Conservation (phyloP, 2,113 vertebrate species). For the Strix uralensis region DNA sequence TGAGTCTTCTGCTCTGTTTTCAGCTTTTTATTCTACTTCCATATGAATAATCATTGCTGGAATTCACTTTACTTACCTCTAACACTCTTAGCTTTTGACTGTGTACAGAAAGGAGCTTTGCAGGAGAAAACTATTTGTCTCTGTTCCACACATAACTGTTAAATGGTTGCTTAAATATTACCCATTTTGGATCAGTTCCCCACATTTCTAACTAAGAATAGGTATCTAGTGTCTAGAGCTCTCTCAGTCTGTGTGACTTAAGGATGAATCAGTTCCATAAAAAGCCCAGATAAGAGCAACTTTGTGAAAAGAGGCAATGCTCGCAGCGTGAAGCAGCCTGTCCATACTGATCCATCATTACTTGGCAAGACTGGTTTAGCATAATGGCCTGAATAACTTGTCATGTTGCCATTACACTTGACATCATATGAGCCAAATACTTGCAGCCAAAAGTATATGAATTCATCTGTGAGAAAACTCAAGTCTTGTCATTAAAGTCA, state of each 20-base stretch:
- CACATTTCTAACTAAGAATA: background rate
- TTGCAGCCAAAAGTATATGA: background rate
- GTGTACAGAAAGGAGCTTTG: background rate
- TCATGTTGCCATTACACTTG: background rate
- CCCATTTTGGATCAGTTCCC: background rate
- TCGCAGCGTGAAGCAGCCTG: background rate
- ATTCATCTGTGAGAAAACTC: background rate
- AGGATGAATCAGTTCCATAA: background rate
- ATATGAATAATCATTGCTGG: background rate
- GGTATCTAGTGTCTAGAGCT: background rate
- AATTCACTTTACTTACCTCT: background rate
- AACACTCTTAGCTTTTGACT: background rate
- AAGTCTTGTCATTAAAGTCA: background rate
- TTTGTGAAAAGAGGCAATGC: fast-evolving
- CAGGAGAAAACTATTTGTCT: background rate
- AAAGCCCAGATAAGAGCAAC: background rate
- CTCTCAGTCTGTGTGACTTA: background rate
- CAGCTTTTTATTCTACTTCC: background rate
- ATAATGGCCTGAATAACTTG: background rate
- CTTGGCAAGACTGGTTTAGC: background rate
- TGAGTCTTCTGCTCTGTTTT: background rate
- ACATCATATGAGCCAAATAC: background rate
- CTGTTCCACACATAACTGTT: background rate
- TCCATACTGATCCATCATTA: background rate
- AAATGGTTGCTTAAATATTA: background rate